phyloP scores from a whole-genome alignment of 2,113 vertebrate genomes.

The Hemichromis elongatus region DNA sequence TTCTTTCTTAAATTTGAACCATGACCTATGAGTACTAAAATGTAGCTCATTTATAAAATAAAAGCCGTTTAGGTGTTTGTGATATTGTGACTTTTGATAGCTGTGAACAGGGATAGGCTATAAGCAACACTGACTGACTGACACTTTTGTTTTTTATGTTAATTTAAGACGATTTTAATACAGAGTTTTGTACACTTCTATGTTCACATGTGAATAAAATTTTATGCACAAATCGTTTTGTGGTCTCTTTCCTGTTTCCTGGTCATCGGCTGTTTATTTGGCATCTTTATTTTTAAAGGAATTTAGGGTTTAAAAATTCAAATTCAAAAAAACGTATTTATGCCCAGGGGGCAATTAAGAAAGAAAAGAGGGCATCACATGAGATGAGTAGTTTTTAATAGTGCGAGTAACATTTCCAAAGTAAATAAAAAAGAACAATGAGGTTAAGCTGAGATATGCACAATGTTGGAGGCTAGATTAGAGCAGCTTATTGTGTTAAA shows the following conservation, averaged over 20 bases:
- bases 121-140: not conserved
- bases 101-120: not conserved
- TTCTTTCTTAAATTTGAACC: not conserved
- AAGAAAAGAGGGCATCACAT: not conserved
- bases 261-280: not conserved
- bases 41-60: not conserved
- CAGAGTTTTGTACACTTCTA: constrained; percentile 46
- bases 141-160: not conserved
- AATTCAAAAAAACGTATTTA: fast-evolving
- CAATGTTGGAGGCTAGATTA: not conserved
- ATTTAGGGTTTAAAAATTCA: fast-evolving
- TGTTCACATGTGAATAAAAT: constrained; percentile 53
- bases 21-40: not conserved
- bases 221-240: not conserved
- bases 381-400: not conserved
- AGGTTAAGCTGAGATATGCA: not conserved
- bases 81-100: not conserved
- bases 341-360: not conserved
- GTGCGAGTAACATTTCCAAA: not conserved
- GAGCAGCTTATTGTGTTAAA: not conserved
- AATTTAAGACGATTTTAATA: constrained; percentile 33
- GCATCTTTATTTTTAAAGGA: not conserved
- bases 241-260: not conserved
- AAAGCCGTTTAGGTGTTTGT: not conserved
- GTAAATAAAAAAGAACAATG: not conserved